Evolutionary conservation across 2,797 vertebrate species (phyloP).

Genomic region (Pseudochirops corinnae): DNA sequence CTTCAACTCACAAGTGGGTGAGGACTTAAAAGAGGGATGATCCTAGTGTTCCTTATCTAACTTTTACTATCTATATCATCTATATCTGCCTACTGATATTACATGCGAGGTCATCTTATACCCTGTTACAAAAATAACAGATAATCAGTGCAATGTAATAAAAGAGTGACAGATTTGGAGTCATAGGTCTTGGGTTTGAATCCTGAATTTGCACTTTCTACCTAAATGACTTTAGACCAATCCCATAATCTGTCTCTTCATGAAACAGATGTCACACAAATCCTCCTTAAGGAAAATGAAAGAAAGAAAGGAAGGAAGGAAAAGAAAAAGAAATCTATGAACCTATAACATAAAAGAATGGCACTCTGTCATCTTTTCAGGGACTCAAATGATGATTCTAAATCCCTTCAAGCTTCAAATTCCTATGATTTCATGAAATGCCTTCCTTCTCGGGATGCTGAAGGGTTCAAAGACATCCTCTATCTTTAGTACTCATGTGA

Average conservation of each 20-base stretch:
- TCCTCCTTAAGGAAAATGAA: too few relatives aligned
- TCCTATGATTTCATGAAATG: constrained; percentile 25
- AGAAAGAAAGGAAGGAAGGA: not conserved
- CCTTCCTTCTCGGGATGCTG: not conserved
- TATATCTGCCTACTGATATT: not conserved
- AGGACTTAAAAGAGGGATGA: not conserved
- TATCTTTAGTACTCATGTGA: not conserved
- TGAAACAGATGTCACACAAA: not conserved
- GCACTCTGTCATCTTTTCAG: not conserved
- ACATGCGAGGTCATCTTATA: not conserved
- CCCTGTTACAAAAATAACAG: not conserved
- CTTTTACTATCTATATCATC: not conserved
- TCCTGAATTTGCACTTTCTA: not conserved
- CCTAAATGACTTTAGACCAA: not conserved
- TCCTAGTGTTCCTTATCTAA: not conserved
- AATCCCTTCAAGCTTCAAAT: constrained; percentile 28
- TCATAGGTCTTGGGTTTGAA: not conserved
- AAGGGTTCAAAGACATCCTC: not conserved
- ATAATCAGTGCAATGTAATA: not conserved
- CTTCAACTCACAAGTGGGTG: not conserved
- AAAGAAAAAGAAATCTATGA: too few relatives aligned
- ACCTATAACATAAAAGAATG: not conserved
- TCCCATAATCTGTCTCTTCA: not conserved
- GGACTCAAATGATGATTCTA: not conserved
- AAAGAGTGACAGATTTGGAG: not conserved